Evolutionary conservation across 2,797 vertebrate species (phyloP).

Genomic region (Sorex maritimensis): DNA sequence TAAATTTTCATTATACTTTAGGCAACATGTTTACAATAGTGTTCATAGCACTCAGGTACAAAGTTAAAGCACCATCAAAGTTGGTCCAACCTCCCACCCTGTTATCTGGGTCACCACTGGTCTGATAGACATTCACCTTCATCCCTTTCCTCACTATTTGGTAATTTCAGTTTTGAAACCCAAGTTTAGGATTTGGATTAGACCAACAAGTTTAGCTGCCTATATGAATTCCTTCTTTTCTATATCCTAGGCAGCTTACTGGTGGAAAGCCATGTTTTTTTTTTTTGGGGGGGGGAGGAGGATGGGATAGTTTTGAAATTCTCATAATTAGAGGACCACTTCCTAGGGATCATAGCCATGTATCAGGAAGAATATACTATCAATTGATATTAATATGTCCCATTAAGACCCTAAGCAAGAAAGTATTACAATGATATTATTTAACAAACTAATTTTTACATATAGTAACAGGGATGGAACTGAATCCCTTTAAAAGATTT

Average conservation of each 20-base stretch:
- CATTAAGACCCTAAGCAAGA: slow-evolving; percentile 44
- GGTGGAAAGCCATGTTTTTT: not conserved
- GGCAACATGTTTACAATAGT: no score
- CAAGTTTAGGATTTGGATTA: no score
- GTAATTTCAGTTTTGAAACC: no score
- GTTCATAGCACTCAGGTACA: no score
- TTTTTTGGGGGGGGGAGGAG: slow-evolving; percentile 1
- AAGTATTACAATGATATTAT: slow-evolving; percentile 36
- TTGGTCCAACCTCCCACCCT: no score
- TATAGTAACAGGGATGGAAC: not conserved
- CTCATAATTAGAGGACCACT: slow-evolving; percentile 28
- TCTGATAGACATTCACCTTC: no score
- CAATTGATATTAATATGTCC: not conserved
- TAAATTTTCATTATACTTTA: not conserved
- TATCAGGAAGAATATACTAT: slow-evolving; percentile 14
- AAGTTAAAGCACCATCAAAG: no score
- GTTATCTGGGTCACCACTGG: no score
- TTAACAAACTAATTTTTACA: slow-evolving; percentile 27
- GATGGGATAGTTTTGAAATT: slow-evolving; percentile 19
- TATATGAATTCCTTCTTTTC: no score
- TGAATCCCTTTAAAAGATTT: slow-evolving; percentile 19
- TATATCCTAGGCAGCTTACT: no score
- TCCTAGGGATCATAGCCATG: not conserved
- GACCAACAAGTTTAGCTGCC: no score
- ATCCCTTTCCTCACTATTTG: no score